phyloP scores from a whole-genome alignment of 2,797 vertebrate genomes.

The Octomys mimax region DNA sequence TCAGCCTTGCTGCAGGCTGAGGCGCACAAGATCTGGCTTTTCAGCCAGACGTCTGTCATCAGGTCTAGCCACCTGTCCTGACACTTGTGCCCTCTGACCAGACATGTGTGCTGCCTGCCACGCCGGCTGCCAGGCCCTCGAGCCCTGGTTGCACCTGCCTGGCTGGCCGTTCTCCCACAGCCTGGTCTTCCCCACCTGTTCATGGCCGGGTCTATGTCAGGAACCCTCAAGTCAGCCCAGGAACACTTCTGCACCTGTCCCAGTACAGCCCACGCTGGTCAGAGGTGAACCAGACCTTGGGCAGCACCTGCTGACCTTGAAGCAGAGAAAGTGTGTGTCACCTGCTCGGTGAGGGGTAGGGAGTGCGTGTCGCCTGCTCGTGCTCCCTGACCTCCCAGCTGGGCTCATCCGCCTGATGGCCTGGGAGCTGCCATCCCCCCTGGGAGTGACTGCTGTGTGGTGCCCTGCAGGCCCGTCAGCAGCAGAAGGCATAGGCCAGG shows the following conservation, averaged over 20 bases:
- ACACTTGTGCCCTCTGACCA: background rate
- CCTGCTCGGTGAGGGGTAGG: background rate
- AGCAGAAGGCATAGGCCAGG: background rate
- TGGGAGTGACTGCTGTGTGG: background rate
- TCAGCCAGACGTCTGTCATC: background rate
- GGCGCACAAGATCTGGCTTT: background rate
- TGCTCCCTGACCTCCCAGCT: background rate
- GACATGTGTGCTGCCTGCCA: background rate
- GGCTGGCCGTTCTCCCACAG: background rate
- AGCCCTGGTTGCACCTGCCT: background rate
- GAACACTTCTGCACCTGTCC: background rate
- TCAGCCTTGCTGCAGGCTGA: background rate
- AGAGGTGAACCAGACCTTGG: background rate
- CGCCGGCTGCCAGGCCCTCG: background rate
- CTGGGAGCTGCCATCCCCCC: background rate
- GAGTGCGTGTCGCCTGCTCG: background rate
- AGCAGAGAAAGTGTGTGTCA: background rate
- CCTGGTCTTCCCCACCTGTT: background rate
- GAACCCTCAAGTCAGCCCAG: background rate
- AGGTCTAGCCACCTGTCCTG: conserved; percentile 20
- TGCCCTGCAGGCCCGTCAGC: background rate
- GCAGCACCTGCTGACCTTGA: background rate
- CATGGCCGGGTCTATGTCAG: background rate
- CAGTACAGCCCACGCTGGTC: background rate
- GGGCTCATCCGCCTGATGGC: too few relatives aligned